Base-by-base conservation (phyloP, 2,888 invertebrate genomes). In the Alsophila aescularia region DNA sequence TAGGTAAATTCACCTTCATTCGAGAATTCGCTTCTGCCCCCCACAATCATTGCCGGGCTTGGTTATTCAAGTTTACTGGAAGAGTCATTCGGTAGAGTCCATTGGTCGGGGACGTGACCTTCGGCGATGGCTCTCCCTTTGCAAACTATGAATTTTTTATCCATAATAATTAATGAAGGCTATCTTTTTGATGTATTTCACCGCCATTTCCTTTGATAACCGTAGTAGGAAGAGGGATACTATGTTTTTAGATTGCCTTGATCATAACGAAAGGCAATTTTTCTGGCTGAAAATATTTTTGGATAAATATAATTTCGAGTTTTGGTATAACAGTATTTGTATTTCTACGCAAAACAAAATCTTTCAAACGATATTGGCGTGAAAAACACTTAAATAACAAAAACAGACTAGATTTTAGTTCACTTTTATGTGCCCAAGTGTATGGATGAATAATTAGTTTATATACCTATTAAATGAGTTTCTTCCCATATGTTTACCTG, bases 71-170 rank as follows among this genome's bases (percentile, higher is more conserved):
- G 74, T 75, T 75, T 77, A 72, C 75, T 63, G 69, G 69, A 71
- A 74, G 64, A 70, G 70, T 77, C 74, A 71, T 79, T 83, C 70
- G 66, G 72, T 71, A 70, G 76, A 72, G 72, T 70, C 80, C 81
- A 85, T 83, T 77, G 79, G 76, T 71, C 65, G 64, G 65, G 62
- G 77, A 87, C 87, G 87, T 89, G 88, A 86, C 83, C 79, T 79
- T 77, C 70, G 66, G 60, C 62, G 56, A 67, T 66, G 66, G 55
- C 64, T 52, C 52, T 58, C 64, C 68, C 45, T 55, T 64, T 60
- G 57, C 49, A 24, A 63, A 62, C 62, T 66, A 60, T 60, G 52
- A 58, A 56, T 64, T 59, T 58, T 62, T 5, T 54, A 61, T 59
- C 39, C 51, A 45, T 58, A 43, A 55, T 58, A 52, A 61, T 54